Base-by-base conservation (phyloP, 2,797 vertebrate species). In the Eulemur albifrons region DNA sequence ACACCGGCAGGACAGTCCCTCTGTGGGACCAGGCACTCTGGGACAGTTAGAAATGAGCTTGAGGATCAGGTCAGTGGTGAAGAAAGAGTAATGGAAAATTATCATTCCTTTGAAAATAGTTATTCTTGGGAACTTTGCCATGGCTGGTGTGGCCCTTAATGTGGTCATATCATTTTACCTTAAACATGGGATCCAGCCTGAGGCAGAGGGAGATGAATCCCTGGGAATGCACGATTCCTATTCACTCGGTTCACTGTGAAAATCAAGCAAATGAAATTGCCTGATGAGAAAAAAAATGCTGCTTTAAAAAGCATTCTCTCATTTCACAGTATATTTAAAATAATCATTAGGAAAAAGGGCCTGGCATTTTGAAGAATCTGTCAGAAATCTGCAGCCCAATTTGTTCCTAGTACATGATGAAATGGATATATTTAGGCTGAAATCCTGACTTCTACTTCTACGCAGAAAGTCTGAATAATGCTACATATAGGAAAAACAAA, bases 61-160 rank as follows among this genome's bases (percentile, higher is more conserved):
- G 81, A 75, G 43, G 65, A n/a, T 82, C 45, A 84, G 52, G 86
- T 96, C 96, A 88, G 93, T 84, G 61, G 52, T 69, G 43, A 96
- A 70, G 73, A 96, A 96, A 54, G 52, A 95, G 91, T 95, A 94
- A 73, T 48, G 57, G 54, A 61, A 94, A 92, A 57, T 65, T 32
- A 50, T 84, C 50, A 38, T 54, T 57, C 21, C n/a, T 65, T 81
- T 75, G 70, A 82, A 97, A 65, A 54, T 14, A 72, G 43, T 88
- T 86, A 43, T 61, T 92, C 61, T 27, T 25, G 61, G 73, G 86
- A 72, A 52, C n/a, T 54, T 77, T 90, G 87, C 32, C 61, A 35
- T 57, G 69, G 63, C 43, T 79, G 63, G 20, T 30, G 23, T 50
- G 79, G 57, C 70, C 35, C 35, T 67, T 50, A 40, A 40, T 1